These are phyloP conservation scores for Ophioninae sp. DNA, from an alignment of 2,888 invertebrate species.

Conservation along the genomic window DNA sequence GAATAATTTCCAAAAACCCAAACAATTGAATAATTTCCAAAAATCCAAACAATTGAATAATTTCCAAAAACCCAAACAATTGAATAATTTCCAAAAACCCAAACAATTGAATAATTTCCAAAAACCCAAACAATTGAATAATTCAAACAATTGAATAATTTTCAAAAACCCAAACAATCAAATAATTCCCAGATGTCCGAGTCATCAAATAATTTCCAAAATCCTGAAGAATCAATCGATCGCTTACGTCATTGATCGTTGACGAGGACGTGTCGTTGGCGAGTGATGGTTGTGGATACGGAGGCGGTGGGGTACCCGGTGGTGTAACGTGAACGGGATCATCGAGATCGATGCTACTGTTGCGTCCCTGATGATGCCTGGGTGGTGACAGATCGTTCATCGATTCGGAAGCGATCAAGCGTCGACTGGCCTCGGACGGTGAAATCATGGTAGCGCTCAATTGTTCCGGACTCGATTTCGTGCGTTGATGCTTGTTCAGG, in stretches of 20 bases:
- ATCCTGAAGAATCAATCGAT: neutral
- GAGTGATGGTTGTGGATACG: slow-evolving; percentile 84
- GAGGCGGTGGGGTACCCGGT: slow-evolving; percentile 94
- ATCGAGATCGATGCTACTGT: slow-evolving; percentile 79
- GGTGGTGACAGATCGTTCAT: slow-evolving; percentile 83
- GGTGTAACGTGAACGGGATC: slow-evolving; percentile 82
- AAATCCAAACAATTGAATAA: neutral
- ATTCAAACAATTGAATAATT: too few relatives aligned
- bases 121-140: neutral
- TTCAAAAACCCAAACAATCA: too few relatives aligned
- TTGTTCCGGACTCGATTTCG: slow-evolving; percentile 86
- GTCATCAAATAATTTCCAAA: neutral
- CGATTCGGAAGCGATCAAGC: slow-evolving; percentile 84
- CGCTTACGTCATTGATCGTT: slow-evolving; percentile 74
- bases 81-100: neutral
- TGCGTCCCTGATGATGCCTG: slow-evolving; percentile 66
- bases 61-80: neutral
- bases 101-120: too few relatives aligned
- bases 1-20: neutral
- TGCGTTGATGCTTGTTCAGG: slow-evolving; percentile 84
- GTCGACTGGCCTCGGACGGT: slow-evolving; percentile 80
- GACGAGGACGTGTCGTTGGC: slow-evolving; percentile 73
- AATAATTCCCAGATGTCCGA: too few relatives aligned
- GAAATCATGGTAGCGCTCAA: slow-evolving; percentile 78
- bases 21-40: neutral